phyloP scores from a whole-genome alignment of 2,113 vertebrate species.

The Atherinomorus stipes region DNA sequence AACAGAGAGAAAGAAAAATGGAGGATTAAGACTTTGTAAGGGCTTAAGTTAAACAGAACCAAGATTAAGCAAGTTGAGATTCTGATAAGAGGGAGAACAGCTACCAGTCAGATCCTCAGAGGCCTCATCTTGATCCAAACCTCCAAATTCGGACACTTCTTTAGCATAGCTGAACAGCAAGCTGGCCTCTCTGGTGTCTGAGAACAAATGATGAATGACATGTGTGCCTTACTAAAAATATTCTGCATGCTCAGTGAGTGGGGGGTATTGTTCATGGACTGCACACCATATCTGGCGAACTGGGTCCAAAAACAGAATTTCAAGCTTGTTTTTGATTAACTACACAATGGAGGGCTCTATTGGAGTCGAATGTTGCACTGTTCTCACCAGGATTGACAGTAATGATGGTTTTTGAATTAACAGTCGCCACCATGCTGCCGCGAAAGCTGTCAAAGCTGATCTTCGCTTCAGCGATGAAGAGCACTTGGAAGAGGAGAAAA shows the following conservation, averaged over 20 bases:
- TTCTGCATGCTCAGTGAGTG: conserved; percentile 3
- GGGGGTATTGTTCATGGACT: background rate
- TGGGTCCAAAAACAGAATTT: conserved; percentile 6
- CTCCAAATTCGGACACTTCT: conserved; percentile 82
- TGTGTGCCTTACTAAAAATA: background rate
- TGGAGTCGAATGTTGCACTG: conserved; percentile 1
- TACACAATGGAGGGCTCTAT: background rate
- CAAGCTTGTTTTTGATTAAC: background rate
- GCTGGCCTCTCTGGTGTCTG: conserved; percentile 93
- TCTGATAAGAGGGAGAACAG: conserved; percentile 33
- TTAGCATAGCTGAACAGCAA: conserved; percentile 88
- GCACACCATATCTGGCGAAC: background rate
- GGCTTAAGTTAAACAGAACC: background rate
- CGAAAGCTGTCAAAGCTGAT: conserved; percentile 95
- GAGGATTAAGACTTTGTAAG: background rate
- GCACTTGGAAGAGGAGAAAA: conserved; percentile 83
- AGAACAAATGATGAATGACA: conserved; percentile 35
- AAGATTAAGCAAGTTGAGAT: background rate
- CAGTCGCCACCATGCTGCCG: conserved; percentile 91
- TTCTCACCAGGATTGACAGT: conserved; percentile 93
- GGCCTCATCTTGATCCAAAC: conserved; percentile 82
- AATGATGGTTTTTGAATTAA: conserved; percentile 94
- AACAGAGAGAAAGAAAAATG: background rate
- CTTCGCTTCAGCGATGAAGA: conserved; percentile 93
- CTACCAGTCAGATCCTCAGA: conserved; percentile 87